Percentiles rank a stretch among this genome's conserved stretches.
Conservation (phyloP, 2,797 vertebrate genomes). For the Chromobotia macracanthus region DNA sequence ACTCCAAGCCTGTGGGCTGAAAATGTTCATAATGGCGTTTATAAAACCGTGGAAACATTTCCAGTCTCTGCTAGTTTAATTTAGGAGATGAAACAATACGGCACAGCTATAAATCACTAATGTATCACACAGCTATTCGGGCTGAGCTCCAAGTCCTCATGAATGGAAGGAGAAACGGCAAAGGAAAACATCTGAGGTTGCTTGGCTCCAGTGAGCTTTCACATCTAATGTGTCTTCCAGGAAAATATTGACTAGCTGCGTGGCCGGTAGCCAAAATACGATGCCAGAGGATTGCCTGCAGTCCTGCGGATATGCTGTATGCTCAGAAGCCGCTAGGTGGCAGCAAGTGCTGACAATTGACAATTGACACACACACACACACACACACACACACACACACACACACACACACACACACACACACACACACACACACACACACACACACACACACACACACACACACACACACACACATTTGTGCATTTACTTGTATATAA, state of each 20-base stretch:
- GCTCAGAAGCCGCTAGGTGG: constrained; percentile 49
- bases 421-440: no score
- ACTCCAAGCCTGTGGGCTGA: constrained; percentile 29
- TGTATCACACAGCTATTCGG: constrained; percentile 57
- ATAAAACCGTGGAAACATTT: constrained; percentile 47
- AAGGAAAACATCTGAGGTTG: constrained; percentile 61
- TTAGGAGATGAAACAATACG: constrained; percentile 59
- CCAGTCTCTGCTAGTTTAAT: constrained; percentile 57
- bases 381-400: no score
- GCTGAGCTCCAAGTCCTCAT: constrained; percentile 51
- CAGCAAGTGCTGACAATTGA: constrained; percentile 50
- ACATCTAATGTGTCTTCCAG: constrained; percentile 60
- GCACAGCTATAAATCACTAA: constrained; percentile 59
- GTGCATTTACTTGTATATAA: no score
- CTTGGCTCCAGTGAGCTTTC: constrained; percentile 56
- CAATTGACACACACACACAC: no score
- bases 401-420: no score
- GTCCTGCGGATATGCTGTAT: constrained; percentile 28
- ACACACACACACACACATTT: no score
- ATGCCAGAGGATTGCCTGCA: constrained; percentile 57
- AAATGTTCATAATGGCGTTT: constrained; percentile 44
- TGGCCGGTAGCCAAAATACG: constrained; percentile 55
- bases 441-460: no score
- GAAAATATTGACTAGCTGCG: constrained; percentile 60
- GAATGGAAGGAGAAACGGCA: constrained; percentile 57